Conservation (phyloP, 1,140 invertebrate species). For the Ceratosolen solmsi region DNA sequence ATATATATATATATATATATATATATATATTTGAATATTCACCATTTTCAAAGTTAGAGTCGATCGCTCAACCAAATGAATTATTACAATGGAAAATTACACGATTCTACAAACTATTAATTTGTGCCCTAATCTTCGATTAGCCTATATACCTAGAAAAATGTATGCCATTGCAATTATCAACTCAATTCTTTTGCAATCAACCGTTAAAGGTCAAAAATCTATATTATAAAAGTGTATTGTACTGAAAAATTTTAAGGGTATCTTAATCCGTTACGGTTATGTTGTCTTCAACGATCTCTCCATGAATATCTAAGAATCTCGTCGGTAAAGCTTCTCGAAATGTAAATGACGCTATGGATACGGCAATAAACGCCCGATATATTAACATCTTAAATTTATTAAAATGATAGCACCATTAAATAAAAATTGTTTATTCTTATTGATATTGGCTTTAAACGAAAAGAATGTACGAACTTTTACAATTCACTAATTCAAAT, state of each 20-base stretch:
- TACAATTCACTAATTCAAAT: too few relatives aligned
- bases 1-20: too few relatives aligned
- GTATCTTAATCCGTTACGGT: not conserved
- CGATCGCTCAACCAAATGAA: not conserved
- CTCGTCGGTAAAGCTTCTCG: constrained; percentile 26
- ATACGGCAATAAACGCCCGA: not conserved
- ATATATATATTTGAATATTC: too few relatives aligned
- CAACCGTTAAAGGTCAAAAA: not conserved
- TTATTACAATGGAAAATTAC: constrained; percentile 22
- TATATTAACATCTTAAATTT: not conserved
- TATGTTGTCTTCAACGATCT: not conserved
- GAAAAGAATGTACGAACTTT: too few relatives aligned
- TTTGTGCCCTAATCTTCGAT: not conserved
- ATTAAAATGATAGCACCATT: too few relatives aligned
- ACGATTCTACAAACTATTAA: not conserved
- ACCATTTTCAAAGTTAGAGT: too few relatives aligned
- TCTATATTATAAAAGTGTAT: too few relatives aligned
- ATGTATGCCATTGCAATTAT: not conserved
- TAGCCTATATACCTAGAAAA: not conserved
- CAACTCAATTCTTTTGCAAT: not conserved
- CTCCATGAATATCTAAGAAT: constrained; percentile 16
- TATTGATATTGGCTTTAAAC: too few relatives aligned
- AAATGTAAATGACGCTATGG: constrained; percentile 22
- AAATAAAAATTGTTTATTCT: too few relatives aligned
- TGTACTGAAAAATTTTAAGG: not conserved